These are phyloP conservation scores for Cantharis nigra DNA, from an alignment of 2,888 invertebrate species.

Conservation along the genomic window DNA sequence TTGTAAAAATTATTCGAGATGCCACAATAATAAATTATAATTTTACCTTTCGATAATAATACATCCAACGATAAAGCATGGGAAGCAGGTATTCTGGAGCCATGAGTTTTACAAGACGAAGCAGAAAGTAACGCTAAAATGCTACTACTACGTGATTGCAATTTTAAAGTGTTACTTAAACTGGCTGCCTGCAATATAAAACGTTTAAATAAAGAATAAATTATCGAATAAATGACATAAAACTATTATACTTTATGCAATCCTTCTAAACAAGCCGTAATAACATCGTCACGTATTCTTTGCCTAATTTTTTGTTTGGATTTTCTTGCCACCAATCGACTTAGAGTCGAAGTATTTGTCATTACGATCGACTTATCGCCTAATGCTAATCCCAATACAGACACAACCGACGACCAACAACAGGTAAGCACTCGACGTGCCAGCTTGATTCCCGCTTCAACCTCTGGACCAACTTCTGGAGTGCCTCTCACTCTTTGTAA, in stretches of 20 bases:
- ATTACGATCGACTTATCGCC: slow-evolving; percentile 57
- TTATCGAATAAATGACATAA: neutral
- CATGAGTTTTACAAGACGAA: slow-evolving; percentile 84
- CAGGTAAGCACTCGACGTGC: slow-evolving; percentile 81
- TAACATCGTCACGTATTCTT: slow-evolving; percentile 74
- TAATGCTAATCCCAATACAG: slow-evolving; percentile 80
- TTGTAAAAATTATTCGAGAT: no score
- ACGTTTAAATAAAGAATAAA: neutral
- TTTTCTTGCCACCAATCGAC: slow-evolving; percentile 63
- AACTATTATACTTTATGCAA: slow-evolving; percentile 72
- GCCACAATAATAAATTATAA: no score
- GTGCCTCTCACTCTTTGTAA: slow-evolving; percentile 75
- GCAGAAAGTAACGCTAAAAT: slow-evolving; percentile 85
- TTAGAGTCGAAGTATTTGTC: slow-evolving; percentile 57
- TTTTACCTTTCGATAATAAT: slow-evolving; percentile 63
- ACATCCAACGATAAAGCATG: slow-evolving; percentile 93
- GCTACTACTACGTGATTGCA: slow-evolving; percentile 89
- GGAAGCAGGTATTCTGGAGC: slow-evolving; percentile 79
- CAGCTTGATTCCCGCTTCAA: slow-evolving; percentile 79
- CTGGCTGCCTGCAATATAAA: slow-evolving; percentile 71
- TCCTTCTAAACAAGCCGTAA: slow-evolving; percentile 85
- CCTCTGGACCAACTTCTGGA: slow-evolving; percentile 70
- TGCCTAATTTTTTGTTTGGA: slow-evolving; percentile 60
- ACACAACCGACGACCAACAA: slow-evolving; percentile 91
- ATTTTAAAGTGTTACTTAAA: slow-evolving; percentile 83